Base-by-base conservation (phyloP, 2,888 invertebrate species). In the Anorthoa munda region DNA sequence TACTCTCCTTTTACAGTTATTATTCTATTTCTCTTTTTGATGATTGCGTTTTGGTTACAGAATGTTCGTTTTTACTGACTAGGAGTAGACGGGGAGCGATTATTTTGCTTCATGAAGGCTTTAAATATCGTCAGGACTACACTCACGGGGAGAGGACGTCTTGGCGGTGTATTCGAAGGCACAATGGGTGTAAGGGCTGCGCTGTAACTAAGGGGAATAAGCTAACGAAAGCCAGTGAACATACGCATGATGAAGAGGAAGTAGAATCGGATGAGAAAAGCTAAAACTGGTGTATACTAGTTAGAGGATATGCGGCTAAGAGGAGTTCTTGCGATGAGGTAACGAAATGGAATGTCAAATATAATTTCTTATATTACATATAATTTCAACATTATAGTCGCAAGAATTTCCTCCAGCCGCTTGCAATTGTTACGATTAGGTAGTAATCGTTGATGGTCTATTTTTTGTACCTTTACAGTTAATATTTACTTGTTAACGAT, bases 131-230 rank as follows among this genome's bases (percentile, higher is more conserved):
- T 9, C 85, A 87, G 55, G 87, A 87, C 63, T 84, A 84, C 26
- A 63, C 39, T 7, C 84, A 86, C 45, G 82, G 84, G 1, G 56
- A 75, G 1, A 85, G 83, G 31, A 64, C 73, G 11, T 86, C 83
- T n/a, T 87, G 88, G 87, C 74, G 88, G 23, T 87, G 87, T 69
- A 79, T 82, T 17, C 77, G 83, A 53, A 79, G 88, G n/a, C 85
- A 82, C n/a, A 63, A 78, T 48, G 87, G 87, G 9, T 87, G 88
- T 59, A 88, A 78, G 68, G 87, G 77, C n/a, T 69, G 84, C 11
- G 84, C 86, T 18, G 86, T 84, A 4, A 88, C 88, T 21, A 63
- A 70, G 2, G 84, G 79, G 18, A 64, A 66, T 5, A 63, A n/a
- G 0, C 31, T 87, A n/a, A 18, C 84, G 0, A 82, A 80, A 63